Evolutionary conservation across 2,888 invertebrate genomes (phyloP).

Genomic region (Idaea biselata): DNA sequence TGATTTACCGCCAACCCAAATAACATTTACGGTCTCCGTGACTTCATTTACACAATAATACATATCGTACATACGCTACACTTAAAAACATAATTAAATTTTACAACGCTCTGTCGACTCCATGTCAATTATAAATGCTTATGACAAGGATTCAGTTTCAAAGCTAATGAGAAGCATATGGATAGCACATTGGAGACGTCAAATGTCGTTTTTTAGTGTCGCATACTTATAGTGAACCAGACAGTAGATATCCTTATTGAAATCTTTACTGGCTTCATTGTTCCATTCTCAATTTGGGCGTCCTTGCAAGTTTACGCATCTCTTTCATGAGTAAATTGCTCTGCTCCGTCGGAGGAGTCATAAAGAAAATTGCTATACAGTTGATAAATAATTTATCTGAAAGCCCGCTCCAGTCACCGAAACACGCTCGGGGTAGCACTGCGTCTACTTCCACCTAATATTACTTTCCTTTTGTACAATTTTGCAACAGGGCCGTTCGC

Average conservation of each 20-base stretch:
- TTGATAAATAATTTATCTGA: conserved; percentile 81
- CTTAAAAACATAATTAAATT: conserved; percentile 54
- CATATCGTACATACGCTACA: conserved; percentile 35
- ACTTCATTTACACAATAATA: conserved; percentile 37
- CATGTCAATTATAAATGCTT: conserved; percentile 59
- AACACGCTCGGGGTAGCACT: conserved; percentile 67
- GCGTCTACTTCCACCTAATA: conserved; percentile 74
- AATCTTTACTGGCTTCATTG: conserved; percentile 69
- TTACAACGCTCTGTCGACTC: conserved; percentile 47
- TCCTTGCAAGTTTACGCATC: conserved; percentile 79
- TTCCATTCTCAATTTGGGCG: conserved; percentile 72
- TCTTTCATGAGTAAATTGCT: conserved; percentile 79
- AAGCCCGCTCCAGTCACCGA: conserved; percentile 79
- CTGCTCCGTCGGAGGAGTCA: conserved; percentile 79
- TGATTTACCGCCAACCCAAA: conserved; percentile 30
- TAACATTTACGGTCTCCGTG: conserved; percentile 34
- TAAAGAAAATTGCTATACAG: conserved; percentile 82
- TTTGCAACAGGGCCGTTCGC: conserved; percentile 79
- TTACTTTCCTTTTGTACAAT: conserved; percentile 81
- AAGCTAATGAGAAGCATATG: conserved; percentile 64
- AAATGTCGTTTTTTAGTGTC: conserved; percentile 29
- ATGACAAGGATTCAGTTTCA: conserved; percentile 56
- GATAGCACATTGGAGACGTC: conserved; percentile 34
- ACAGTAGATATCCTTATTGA: conserved; percentile 55
- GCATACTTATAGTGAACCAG: conserved; percentile 28